A percentile compares a stretch with the other conserved stretches of the same genome.
phyloP scores from a whole-genome alignment of 53 echinoderm and acorn worm genomes.

The Pentamera pediparva region DNA sequence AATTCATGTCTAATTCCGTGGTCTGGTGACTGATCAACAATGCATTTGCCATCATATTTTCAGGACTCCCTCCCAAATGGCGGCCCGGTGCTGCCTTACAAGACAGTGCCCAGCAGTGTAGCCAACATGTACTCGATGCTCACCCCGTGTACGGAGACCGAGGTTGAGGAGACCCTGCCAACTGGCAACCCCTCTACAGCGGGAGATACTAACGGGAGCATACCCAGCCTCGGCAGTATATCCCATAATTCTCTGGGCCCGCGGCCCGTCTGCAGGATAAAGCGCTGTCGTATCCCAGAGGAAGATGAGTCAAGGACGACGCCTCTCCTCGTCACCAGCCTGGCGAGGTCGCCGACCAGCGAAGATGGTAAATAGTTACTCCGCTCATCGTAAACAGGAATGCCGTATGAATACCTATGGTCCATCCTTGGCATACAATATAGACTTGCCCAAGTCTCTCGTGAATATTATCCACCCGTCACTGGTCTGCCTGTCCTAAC shows the following conservation, averaged over 20 bases:
- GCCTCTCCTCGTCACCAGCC: constrained; percentile 10
- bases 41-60: neutral
- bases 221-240: constrained; percentile 44
- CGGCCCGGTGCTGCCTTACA: constrained; percentile 47
- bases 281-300: constrained; percentile 38
- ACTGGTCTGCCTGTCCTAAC: too few species aligned
- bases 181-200: constrained; percentile 24
- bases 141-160: constrained; percentile 33
- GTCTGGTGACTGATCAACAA: neutral
- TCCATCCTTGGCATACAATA: too few species aligned
- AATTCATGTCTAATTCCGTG: neutral
- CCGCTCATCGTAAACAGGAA: neutral
- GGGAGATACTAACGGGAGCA: constrained; percentile 36
- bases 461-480: too few species aligned
- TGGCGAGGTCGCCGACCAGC: constrained; percentile 36
- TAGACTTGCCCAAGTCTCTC: too few species aligned
- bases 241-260: constrained; percentile 42
- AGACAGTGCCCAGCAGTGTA: constrained; percentile 10
- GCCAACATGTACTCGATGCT: constrained; percentile 9
- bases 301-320: neutral
- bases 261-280: constrained; percentile 50
- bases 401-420: too few species aligned
- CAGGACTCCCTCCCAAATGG: constrained; percentile 35
- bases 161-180: constrained; percentile 22
- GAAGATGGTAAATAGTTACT: constrained; percentile 25